Evolutionary conservation across 2,888 invertebrate species (phyloP), one percentile per base, ranked within the genome.

Genomic region (Epicampocera succincta): DNA sequence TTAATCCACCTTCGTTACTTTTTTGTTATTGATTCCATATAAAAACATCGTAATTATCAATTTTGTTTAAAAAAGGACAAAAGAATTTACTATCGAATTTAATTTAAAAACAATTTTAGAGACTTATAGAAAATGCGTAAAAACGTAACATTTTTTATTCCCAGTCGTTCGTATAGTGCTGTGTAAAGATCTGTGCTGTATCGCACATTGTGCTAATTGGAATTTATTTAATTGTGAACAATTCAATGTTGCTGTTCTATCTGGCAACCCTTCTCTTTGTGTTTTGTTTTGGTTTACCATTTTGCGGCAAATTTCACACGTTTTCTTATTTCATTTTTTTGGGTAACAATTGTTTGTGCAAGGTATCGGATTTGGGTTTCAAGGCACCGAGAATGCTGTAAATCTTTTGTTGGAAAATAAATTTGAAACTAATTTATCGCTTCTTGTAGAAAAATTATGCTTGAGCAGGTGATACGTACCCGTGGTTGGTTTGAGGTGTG

Each of bases 401-500:
- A 68, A 46, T n/a, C 4, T 38, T 72, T 58, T 21, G 42, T 33
- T 63, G 50, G 33, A 72, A 52, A 44, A 40, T 42, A 13, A 29
- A 42, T 21, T 63, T 8, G 29, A 52, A 19, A 60, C 33, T 33
- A 6, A 33, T 33, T 33, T 6, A 33, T 33, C 1, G 8, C 33
- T 33, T 8, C 33, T 4, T 33, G 33, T 33, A 33, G 33, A 9
- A 33, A 33, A 33, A 33, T 61, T 58, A 86, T 84, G 84, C 84
- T 84, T 65, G 86, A 88, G 71, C 84, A 85, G 82, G 85, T 85
- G 74, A 90, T 89, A 85, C 86, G 85, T 25, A 87, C 87, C 60
- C 90, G 90, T 80, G 90, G 90, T 40, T 90, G 90, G 91, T 90
- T 90, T 84, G 90, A 90, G 90, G 90, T 90, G 85, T 82, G 84